Conservation (phyloP, 2,888 invertebrate species). For the Chymomyza caudatula region DNA sequence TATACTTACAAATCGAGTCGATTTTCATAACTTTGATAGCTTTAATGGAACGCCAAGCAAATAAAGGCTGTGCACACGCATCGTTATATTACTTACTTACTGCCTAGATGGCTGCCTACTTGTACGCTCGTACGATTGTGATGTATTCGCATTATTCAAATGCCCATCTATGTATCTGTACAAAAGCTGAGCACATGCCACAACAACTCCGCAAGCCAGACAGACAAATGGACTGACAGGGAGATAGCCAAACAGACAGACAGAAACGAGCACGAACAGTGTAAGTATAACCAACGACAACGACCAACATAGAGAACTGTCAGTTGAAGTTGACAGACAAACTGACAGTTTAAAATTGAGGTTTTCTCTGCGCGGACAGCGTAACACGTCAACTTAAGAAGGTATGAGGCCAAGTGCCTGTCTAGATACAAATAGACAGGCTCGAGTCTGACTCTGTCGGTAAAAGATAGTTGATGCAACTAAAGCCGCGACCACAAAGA, state of each 20-base stretch:
- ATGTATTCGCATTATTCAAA: slow-evolving; percentile 60
- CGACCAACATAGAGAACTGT: slow-evolving; percentile 63
- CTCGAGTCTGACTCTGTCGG: neutral
- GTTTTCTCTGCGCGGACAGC: slow-evolving; percentile 74
- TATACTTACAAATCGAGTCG: slow-evolving; percentile 54
- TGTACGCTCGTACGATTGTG: slow-evolving; percentile 15
- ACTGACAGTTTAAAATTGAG: slow-evolving; percentile 77
- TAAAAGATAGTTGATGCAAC: slow-evolving; percentile 48
- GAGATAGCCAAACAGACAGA: slow-evolving; percentile 24
- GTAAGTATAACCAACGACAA: slow-evolving; percentile 23
- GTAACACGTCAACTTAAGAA: slow-evolving; percentile 72
- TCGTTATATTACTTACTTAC: neutral
- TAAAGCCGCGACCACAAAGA: slow-evolving; percentile 1
- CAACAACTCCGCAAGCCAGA: slow-evolving; percentile 20
- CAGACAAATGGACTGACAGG: slow-evolving; percentile 29
- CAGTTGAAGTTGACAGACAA: slow-evolving; percentile 76
- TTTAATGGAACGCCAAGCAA: no score
- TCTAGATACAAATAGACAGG: slow-evolving; percentile 28
- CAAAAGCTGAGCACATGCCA: slow-evolving; percentile 34
- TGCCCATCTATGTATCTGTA: slow-evolving; percentile 58
- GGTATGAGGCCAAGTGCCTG: slow-evolving; percentile 40
- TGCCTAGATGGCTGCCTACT: neutral
- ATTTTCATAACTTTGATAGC: slow-evolving; percentile 70
- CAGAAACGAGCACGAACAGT: neutral
- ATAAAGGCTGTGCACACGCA: no score